phyloP scores from a whole-genome alignment of 2,888 invertebrate species.

The Hoplodrina blanda region DNA sequence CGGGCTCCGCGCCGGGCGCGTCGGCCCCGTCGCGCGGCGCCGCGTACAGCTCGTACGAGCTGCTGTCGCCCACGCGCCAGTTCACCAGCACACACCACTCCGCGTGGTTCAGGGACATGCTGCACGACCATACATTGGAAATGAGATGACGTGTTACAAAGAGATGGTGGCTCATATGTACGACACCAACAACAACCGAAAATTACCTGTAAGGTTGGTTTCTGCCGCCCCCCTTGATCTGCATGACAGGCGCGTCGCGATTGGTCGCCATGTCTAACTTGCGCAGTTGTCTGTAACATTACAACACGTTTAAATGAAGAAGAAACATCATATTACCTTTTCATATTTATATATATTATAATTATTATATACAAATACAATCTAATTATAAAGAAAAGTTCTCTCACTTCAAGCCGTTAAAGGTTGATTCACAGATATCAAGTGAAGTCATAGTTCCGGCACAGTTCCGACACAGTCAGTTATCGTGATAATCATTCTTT shows the following conservation, averaged over 20 bases:
- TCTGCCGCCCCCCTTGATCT: slow-evolving; percentile 95
- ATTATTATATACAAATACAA: no score
- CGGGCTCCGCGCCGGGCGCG: slow-evolving; percentile 89
- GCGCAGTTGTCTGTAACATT: slow-evolving; percentile 91
- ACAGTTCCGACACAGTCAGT: no score
- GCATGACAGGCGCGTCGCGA: slow-evolving; percentile 98
- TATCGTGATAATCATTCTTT: no score
- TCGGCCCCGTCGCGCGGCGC: slow-evolving; percentile 94
- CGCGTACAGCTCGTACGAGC: slow-evolving; percentile 97
- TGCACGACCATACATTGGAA: slow-evolving; percentile 70
- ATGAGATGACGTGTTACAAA: no score
- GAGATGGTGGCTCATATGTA: no score
- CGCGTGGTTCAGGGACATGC: slow-evolving; percentile 99
- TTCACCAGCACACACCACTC: slow-evolving; percentile 97
- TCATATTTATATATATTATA: no score
- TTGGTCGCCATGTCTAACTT: slow-evolving; percentile 98
- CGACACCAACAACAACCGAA: neutral
- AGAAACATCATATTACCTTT: neutral
- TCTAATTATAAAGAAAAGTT: no score
- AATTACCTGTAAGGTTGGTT: slow-evolving; percentile 92
- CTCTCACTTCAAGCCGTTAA: no score
- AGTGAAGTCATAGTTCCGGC: no score
- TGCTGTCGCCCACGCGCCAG: slow-evolving; percentile 96
- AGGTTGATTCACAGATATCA: no score
- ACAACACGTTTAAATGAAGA: neutral